Evolutionary conservation across 1,140 invertebrate genomes (phyloP), one percentile per base, ranked within the genome.

Genomic region (Dysdera silvatica): DNA sequence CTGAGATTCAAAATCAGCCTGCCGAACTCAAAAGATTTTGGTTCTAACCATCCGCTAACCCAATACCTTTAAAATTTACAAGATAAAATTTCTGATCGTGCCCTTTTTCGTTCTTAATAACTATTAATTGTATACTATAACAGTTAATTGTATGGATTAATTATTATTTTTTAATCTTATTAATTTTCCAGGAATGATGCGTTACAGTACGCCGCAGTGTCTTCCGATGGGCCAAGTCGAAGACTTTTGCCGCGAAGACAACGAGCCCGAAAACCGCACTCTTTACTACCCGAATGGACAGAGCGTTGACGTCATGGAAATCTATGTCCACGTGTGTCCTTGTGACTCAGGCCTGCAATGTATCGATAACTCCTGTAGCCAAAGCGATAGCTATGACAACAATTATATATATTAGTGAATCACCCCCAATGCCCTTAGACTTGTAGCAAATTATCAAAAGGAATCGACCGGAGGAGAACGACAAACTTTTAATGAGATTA

Each of bases 201-300:
- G 67, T 10, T 68, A 65, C 41, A 58, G 62, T 48, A 48, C 62
- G 23, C 57, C 67, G n/a, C 54, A 51, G 23, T 68, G 67, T 49
- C 45, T 55, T 35, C 58, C 62, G n/a, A 14, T 65, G n/a, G 67
- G 67, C 12, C 33, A 51, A 20, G 35, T 54, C 12, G 62, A 49
- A n/a, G 58, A 68, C 16, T 65, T 56, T 40, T 68, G 63, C 45
- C 24, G 57, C 10, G 45, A 49, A 4, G 47, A 62, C 32, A 65
- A 62, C 45, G 24, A 48, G 24, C 67, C 67, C 4, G 37, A 62
- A 20, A 65, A 68, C 20, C 24, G 40, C 16, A 65, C 67, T 35
- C 51, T 68, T 2, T 45, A 45, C 28, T 68, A 61, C 55, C 67
- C 67, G 4, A 62, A 64, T 24, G 63, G 63, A 12, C 29, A 58